A percentile compares a stretch with the other conserved stretches of the same genome.
These are phyloP conservation scores for Megatriorchis doriae DNA, from an alignment of 2,113 vertebrate species.

Conservation along the genomic window DNA sequence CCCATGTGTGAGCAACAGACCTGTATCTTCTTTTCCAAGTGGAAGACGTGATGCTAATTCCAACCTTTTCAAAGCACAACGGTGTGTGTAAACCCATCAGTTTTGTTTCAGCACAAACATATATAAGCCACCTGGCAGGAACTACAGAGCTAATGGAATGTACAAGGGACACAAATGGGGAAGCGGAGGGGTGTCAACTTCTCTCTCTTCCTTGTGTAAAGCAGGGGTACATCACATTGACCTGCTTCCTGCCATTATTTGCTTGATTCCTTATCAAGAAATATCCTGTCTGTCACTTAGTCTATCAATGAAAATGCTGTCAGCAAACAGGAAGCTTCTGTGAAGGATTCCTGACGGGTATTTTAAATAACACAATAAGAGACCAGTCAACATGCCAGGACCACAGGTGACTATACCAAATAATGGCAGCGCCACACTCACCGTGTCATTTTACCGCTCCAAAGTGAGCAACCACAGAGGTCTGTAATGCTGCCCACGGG, in stretches of 20 bases:
- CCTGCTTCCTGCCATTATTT: background rate
- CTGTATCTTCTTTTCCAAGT: background rate
- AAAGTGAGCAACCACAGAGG: background rate
- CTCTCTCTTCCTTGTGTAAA: background rate
- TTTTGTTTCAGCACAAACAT: background rate
- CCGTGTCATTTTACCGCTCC: background rate
- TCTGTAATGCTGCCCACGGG: background rate
- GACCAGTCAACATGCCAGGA: no score
- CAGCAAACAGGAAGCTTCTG: background rate
- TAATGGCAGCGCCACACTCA: fast-evolving
- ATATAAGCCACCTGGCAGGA: background rate
- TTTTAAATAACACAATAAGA: fast-evolving
- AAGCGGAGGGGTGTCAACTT: background rate
- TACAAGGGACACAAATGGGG: background rate
- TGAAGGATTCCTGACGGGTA: background rate
- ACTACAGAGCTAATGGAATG: background rate
- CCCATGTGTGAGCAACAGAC: fast-evolving
- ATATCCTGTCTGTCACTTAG: background rate
- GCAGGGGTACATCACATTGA: background rate
- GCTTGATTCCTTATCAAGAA: background rate
- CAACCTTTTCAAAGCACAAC: background rate
- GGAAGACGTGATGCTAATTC: background rate
- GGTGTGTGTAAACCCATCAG: fast-evolving
- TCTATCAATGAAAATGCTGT: background rate
- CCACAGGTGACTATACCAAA: fast-evolving